Evolutionary conservation across 1,140 invertebrate genomes (phyloP).

Genomic region (Drosophila pseudoobscura): DNA sequence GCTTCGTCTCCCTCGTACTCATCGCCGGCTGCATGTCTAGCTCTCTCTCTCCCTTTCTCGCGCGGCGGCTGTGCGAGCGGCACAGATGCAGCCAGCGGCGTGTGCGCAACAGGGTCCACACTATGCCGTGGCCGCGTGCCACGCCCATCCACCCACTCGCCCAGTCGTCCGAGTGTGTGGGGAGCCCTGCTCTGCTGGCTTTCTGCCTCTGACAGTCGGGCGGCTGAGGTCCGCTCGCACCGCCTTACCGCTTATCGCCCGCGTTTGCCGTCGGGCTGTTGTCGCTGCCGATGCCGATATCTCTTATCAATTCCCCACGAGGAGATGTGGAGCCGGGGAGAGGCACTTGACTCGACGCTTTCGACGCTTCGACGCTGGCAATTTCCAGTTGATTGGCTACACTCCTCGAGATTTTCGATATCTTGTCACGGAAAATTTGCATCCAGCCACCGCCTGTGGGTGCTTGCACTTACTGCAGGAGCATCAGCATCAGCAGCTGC

Average conservation of each 20-base stretch:
- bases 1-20: constrained; percentile 33
- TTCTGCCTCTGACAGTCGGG: constrained; percentile 47
- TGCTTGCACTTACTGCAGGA: constrained; percentile 33
- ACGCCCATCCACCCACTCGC: constrained; percentile 45
- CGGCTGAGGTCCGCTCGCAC: constrained; percentile 64
- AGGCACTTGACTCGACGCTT: constrained; percentile 63
- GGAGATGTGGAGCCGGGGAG: constrained; percentile 8
- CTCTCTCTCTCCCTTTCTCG: constrained; percentile 16
- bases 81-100: constrained; percentile 3
- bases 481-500: constrained; percentile 58
- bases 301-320: constrained; percentile 42
- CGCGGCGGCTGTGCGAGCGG: constrained; percentile 12
- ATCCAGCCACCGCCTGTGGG: constrained; percentile 33
- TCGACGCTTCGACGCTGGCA: constrained; percentile 27
- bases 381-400: constrained; percentile 82
- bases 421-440: constrained; percentile 68
- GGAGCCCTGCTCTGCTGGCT: constrained; percentile 1
- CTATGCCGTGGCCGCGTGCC: constrained; percentile 36
- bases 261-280: constrained; percentile 51
- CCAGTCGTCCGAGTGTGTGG: constrained; percentile 26
- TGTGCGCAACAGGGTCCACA: constrained; percentile 73
- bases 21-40: neutral
- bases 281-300: constrained; percentile 15
- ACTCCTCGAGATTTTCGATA: constrained; percentile 80
- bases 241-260: constrained; percentile 63